phyloP scores from a whole-genome alignment of 2,888 invertebrate species.

The Omphaloscelis lunosa region DNA sequence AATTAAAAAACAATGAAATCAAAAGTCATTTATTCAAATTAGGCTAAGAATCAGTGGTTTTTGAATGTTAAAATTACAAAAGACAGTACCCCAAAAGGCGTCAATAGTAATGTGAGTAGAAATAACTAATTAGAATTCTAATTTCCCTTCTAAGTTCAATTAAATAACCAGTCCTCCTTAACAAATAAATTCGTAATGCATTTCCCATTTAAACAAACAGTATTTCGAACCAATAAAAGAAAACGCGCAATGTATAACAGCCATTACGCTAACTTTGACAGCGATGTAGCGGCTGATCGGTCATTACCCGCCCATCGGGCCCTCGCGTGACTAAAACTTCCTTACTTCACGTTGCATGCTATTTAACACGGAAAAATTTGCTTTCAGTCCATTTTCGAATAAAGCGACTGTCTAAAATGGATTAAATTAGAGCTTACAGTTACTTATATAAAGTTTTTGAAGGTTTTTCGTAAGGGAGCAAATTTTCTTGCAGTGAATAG shows the following conservation, averaged over 20 bases:
- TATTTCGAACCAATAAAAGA: constrained; percentile 30
- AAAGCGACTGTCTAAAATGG: constrained; percentile 44
- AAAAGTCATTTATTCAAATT: no score
- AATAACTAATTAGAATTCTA: neutral
- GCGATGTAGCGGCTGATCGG: constrained; percentile 62
- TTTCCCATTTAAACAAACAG: constrained; percentile 36
- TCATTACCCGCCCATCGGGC: constrained; percentile 66
- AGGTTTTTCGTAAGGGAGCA: no score
- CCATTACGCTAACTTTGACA: constrained; percentile 65
- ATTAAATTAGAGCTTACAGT: constrained; percentile 47
- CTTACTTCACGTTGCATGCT: constrained; percentile 61
- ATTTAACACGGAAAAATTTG: constrained; percentile 62
- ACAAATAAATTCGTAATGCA: constrained; percentile 8
- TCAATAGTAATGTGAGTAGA: no score
- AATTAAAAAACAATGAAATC: no score
- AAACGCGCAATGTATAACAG: constrained; percentile 56
- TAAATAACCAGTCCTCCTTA: neutral
- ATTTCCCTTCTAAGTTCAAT: neutral
- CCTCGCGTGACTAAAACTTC: constrained; percentile 60
- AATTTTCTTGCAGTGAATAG: no score
- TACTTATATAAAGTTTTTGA: constrained; percentile 4
- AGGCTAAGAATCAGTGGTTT: no score
- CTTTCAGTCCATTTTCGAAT: constrained; percentile 58
- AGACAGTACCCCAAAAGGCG: no score
- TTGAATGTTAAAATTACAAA: no score